These are phyloP conservation scores for Perithous albicinctus DNA, from an alignment of 2,888 invertebrate species.

Conservation along the genomic window DNA sequence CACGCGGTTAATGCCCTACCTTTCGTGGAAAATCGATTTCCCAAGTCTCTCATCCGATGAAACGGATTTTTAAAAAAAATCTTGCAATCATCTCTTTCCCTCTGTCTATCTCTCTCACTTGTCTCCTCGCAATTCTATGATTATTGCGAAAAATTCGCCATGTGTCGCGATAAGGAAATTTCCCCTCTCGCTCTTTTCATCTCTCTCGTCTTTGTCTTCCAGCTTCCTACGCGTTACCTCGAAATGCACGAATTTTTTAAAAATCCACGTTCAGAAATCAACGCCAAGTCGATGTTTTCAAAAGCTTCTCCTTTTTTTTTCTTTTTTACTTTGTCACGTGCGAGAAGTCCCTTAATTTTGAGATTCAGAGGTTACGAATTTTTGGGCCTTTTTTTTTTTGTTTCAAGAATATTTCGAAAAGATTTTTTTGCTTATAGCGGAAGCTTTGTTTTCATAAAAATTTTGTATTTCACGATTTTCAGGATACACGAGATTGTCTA, in stretches of 20 bases:
- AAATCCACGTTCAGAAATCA: conserved; percentile 17
- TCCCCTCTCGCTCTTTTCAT: conserved; percentile 25
- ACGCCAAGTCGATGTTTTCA: no score
- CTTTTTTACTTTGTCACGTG: not conserved
- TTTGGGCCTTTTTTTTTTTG: no score
- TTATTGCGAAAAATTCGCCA: conserved; percentile 59
- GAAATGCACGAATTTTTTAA: conserved; percentile 56
- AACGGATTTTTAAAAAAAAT: no score
- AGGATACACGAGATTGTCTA: no score
- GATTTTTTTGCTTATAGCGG: no score
- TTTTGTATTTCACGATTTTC: no score
- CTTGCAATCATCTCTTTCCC: no score
- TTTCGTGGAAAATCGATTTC: conserved; percentile 12
- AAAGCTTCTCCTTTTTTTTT: not conserved
- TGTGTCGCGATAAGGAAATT: conserved; percentile 63
- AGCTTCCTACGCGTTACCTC: conserved; percentile 54
- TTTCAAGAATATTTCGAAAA: no score
- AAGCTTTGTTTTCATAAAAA: no score
- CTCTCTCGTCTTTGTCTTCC: conserved; percentile 57
- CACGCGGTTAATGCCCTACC: conserved; percentile 29
- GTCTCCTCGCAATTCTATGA: not conserved
- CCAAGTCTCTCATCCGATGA: no score
- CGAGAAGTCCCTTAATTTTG: no score
- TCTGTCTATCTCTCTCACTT: no score
- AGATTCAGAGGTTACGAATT: conserved; percentile 57